phyloP scores from a whole-genome alignment of 1,140 invertebrate species.

The Euwallacea fornicatus region DNA sequence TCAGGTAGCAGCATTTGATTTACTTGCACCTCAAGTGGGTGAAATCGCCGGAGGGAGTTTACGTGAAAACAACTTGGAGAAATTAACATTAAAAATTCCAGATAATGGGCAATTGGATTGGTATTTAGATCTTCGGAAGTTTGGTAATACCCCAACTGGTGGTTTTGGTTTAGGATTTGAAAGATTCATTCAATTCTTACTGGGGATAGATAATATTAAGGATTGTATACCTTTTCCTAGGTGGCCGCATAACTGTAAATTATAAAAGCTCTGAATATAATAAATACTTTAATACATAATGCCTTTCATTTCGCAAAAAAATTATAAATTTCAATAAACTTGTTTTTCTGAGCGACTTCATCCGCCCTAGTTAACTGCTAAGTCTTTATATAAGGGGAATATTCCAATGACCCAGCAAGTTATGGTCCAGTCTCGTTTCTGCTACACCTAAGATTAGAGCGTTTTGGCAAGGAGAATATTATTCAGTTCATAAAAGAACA shows the following conservation, averaged over 20 bases:
- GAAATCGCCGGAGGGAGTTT: constrained; percentile 93
- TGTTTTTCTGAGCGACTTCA: too few species aligned
- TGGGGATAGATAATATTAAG: constrained; percentile 84
- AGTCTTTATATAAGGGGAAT: too few species aligned
- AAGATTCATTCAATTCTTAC: constrained; percentile 80
- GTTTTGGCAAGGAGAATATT: too few species aligned
- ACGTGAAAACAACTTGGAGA: constrained; percentile 77
- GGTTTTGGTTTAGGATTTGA: constrained; percentile 97
- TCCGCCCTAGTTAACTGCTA: too few species aligned
- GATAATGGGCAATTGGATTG: constrained; percentile 66
- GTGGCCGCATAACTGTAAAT: constrained; percentile 63
- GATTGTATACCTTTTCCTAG: constrained; percentile 94
- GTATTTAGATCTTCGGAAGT: constrained; percentile 91
- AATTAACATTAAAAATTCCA: constrained; percentile 66
- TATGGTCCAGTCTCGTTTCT: too few species aligned
- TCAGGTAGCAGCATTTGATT: constrained; percentile 82
- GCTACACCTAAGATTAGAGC: too few species aligned
- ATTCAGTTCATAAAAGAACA: too few species aligned
- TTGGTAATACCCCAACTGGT: constrained; percentile 84
- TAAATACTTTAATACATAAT: not conserved
- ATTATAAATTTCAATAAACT: too few species aligned
- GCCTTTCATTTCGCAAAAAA: too few species aligned
- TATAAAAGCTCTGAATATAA: not conserved
- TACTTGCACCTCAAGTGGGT: constrained; percentile 84
- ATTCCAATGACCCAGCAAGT: too few species aligned